Conservation (phyloP, 2,888 invertebrate genomes). For the Hyles lineata region DNA sequence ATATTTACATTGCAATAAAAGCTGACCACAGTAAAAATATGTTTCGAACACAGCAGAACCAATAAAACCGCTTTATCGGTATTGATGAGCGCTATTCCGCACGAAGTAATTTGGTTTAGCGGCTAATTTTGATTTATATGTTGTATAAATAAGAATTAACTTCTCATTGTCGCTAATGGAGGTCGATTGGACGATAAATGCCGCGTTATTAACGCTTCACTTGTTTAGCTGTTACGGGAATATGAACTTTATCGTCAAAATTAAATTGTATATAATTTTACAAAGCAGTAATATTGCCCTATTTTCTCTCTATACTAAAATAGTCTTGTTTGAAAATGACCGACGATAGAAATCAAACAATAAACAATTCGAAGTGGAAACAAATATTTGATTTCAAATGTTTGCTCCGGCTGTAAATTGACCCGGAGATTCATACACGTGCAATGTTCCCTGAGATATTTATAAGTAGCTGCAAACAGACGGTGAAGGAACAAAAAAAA, state of each 20-base stretch:
- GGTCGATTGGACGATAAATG: conserved; percentile 46
- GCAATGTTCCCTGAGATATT: no score
- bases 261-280: background rate
- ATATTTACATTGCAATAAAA: conserved; percentile 61
- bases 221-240: conserved; percentile 35
- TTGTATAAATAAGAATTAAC: conserved; percentile 57
- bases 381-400: no score
- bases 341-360: no score
- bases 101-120: conserved; percentile 41
- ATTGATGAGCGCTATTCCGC: conserved; percentile 48
- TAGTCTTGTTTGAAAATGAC: no score
- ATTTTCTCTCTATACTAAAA: no score
- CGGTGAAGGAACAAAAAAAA: no score
- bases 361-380: no score
- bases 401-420: no score
- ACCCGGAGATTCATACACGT: no score
- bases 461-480: no score
- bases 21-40: conserved; percentile 58
- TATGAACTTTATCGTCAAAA: background rate
- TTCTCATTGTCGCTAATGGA: conserved; percentile 52
- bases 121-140: conserved; percentile 58
- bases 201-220: conserved; percentile 39
- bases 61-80: conserved; percentile 52
- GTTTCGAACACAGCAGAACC: conserved; percentile 51
- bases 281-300: no score